Percentiles rank a stretch among this genome's conserved stretches.
Conservation (phyloP, 2,113 vertebrate genomes). For the Pithys albifrons region DNA sequence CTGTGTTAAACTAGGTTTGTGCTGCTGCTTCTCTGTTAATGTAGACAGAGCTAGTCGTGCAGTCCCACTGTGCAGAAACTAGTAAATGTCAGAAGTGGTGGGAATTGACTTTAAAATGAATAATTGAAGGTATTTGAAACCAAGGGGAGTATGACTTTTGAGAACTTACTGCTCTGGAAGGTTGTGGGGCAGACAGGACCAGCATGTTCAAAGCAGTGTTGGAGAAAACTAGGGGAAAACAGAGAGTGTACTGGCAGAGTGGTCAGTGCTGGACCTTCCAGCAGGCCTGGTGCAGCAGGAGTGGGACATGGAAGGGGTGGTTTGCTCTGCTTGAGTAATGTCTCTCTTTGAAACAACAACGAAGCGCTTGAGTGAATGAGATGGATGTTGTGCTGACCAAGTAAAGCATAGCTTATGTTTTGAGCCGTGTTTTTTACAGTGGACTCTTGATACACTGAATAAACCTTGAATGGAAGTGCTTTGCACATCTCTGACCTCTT, state of each 20-base stretch:
- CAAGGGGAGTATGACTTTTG: neutral
- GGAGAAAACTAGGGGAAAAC: neutral
- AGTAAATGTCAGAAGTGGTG: neutral
- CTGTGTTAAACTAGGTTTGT: neutral
- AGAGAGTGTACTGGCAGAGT: no score
- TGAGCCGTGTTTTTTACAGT: neutral
- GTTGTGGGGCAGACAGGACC: neutral
- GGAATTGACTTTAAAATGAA: neutral
- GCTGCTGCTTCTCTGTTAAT: neutral
- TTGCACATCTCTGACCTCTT: neutral
- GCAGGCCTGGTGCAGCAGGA: neutral
- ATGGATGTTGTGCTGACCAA: neutral
- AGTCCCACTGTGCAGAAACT: neutral
- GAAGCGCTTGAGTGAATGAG: neutral
- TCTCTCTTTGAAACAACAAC: neutral
- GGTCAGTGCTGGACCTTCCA: neutral
- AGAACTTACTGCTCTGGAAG: neutral
- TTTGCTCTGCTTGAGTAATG: neutral
- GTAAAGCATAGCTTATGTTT: neutral
- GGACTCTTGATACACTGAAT: neutral
- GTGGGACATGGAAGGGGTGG: neutral
- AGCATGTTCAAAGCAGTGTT: neutral
- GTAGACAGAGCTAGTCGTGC: neutral
- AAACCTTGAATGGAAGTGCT: neutral
- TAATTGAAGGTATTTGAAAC: neutral